Percentiles rank a stretch among this genome's conserved stretches.
These are phyloP conservation scores for Aphidius gifuensis DNA, from an alignment of 1,140 invertebrate species.

Conservation along the genomic window DNA sequence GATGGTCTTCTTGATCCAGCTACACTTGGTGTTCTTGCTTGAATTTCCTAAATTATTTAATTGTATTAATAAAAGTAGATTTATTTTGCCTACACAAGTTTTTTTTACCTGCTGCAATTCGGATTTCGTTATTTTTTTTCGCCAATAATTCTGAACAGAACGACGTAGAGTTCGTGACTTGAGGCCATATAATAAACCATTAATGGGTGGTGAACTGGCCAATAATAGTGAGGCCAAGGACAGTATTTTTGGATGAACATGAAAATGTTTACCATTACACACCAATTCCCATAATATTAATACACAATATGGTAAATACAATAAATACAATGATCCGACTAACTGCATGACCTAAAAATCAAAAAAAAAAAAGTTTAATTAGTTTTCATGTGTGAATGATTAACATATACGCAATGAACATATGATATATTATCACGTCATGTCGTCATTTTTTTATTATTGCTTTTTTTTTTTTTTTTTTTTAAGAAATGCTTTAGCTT, in stretches of 20 bases:
- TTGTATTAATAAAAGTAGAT: neutral
- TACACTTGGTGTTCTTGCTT: slow-evolving; percentile 72
- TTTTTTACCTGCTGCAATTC: slow-evolving; percentile 65
- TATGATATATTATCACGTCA: too few relatives aligned
- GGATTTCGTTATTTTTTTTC: slow-evolving; percentile 76
- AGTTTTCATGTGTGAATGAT: too few relatives aligned
- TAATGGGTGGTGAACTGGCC: slow-evolving; percentile 67
- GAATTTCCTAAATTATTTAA: slow-evolving; percentile 58
- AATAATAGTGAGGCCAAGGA: slow-evolving; percentile 63
- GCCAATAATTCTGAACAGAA: slow-evolving; percentile 73
- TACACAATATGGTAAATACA: slow-evolving; percentile 73
- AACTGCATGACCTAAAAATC: slow-evolving; percentile 63
- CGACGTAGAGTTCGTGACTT: slow-evolving; percentile 68
- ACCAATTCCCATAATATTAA: slow-evolving; percentile 66
- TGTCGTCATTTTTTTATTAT: too few relatives aligned
- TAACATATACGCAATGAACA: too few relatives aligned
- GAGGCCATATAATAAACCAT: slow-evolving; percentile 74
- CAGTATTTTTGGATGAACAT: slow-evolving; percentile 55
- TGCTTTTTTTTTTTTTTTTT: too few relatives aligned
- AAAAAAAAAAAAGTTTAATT: neutral
- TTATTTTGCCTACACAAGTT: too few relatives aligned
- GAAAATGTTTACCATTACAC: slow-evolving; percentile 39
- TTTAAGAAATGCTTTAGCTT: neutral
- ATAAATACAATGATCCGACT: slow-evolving; percentile 66
- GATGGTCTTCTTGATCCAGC: slow-evolving; percentile 72